These are phyloP conservation scores for Apistogramma diplotaenia DNA, from an alignment of 2,113 vertebrate genomes.

Conservation along the genomic window DNA sequence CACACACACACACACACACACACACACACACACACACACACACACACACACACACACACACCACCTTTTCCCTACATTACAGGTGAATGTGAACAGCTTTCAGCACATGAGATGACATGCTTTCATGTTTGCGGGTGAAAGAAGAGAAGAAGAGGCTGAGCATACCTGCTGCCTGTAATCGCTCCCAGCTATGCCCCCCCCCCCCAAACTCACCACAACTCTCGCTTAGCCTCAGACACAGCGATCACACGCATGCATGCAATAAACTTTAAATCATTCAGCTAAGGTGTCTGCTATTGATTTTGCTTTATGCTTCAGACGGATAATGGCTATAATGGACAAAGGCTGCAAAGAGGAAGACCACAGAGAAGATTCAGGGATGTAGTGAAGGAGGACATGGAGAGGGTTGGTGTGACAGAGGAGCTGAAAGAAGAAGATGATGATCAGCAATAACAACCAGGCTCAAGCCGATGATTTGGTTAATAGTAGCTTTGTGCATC, in stretches of 20 bases:
- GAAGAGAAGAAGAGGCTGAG: conserved; percentile 50
- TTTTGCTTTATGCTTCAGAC: not conserved
- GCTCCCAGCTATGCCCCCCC: conserved; percentile 24
- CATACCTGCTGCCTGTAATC: conserved; percentile 55
- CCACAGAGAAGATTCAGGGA: not conserved
- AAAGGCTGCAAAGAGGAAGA: not conserved
- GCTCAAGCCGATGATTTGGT: not conserved
- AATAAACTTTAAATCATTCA: not conserved
- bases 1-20: conserved; percentile 1
- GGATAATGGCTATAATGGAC: not conserved
- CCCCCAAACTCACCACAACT: not conserved
- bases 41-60: conserved; percentile 14
- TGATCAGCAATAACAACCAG: not conserved
- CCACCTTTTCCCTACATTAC: conserved; percentile 28
- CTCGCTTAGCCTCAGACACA: conserved; percentile 14
- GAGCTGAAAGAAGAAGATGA: not conserved
- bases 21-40: not conserved
- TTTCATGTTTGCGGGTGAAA: conserved; percentile 58
- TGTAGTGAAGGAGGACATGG: not conserved
- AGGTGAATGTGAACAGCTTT: conserved; percentile 58
- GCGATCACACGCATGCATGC: not conserved
- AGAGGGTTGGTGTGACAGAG: not conserved
- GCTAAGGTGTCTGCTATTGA: not conserved
- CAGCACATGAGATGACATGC: conserved; percentile 65
- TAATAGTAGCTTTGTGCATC: not conserved